Percentiles rank a stretch among this genome's conserved stretches.
Evolutionary conservation across 2,888 invertebrate genomes (phyloP).

Genomic region (Caenorhabditis afra): DNA sequence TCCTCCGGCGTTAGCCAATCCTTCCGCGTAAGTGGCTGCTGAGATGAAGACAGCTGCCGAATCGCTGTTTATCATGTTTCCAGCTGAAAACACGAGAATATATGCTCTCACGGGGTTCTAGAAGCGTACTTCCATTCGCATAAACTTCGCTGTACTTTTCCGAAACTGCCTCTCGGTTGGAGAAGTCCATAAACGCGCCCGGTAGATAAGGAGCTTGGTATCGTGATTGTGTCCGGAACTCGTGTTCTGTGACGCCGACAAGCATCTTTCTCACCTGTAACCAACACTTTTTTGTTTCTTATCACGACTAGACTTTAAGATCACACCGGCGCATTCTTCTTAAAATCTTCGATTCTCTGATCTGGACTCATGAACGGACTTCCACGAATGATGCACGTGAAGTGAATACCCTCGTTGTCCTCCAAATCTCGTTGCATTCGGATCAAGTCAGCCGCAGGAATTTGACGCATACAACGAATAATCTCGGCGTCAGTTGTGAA

Average conservation of each 20-base stretch:
- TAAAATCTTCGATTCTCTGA: conserved; percentile 13
- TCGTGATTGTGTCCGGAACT: conserved; percentile 10
- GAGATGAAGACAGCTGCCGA: conserved; percentile 32
- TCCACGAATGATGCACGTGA: conserved; percentile 20
- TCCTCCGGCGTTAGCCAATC: conserved; percentile 25
- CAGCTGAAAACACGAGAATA: conserved; percentile 7
- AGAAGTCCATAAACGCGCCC: conserved; percentile 18
- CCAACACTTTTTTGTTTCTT: neutral
- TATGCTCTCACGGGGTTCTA: neutral
- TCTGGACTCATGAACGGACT: conserved; percentile 20
- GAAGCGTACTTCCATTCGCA: neutral
- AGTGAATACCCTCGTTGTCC: conserved; percentile 5
- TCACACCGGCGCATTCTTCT: conserved; percentile 19
- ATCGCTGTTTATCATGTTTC: conserved; percentile 10
- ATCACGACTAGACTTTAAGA: neutral
- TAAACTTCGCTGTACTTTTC: conserved; percentile 9
- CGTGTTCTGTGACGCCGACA: conserved; percentile 21
- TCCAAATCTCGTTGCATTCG: conserved; percentile 19
- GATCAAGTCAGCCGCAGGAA: neutral
- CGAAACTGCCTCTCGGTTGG: conserved; percentile 13
- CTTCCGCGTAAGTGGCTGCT: conserved; percentile 27
- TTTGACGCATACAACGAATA: conserved; percentile 21
- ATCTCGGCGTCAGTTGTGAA: too few relatives aligned
- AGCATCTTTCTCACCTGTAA: conserved; percentile 32
- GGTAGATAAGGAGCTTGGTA: conserved; percentile 6